Evolutionary conservation across 1,140 invertebrate genomes (phyloP), one percentile per base, ranked within the genome.

Genomic region (Lanistes nyassanus): DNA sequence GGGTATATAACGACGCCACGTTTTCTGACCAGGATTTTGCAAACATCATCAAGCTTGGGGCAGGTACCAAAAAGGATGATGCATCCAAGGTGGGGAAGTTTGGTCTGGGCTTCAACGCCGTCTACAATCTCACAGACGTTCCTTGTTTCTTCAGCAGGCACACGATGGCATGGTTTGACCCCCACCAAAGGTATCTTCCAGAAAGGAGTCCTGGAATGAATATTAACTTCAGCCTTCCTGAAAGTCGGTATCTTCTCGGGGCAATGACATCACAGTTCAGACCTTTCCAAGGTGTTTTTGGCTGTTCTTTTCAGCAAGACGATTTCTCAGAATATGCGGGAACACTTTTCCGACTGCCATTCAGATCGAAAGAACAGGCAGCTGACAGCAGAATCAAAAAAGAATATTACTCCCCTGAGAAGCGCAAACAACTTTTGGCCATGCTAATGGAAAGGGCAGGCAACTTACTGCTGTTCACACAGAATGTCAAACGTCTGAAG

Each of bases 11-110:
- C 75, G 84, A 86, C 77, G 78, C 86, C 31, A 82, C 85, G 26
- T 88, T 88, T 66, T 86, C 87, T 51, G 60, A 88, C 26, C 85
- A 84, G n/a, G 87, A 88, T 76, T 82, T 87, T 47, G 85, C 84
- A 36, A 86, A 84, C 70, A 86, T 88, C 74, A 80, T 77, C 37
- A 82, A 82, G 58, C 75, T 87, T 37, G 79, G 81, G 62, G 85
- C 83, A 55, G 84, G 79, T 42, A 86, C 85, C n/a, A 87, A 87
- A 76, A 66, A 76, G 68, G 62, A 70, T 21, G 74, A 83, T 21
- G 78, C 78, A 51, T 80, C 81, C 0, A 86, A 86, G 76, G 34
- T 86, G 81, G 69, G 60, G 26, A 60, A 47, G 39, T 74, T 74
- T 74, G 73, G 60, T 21, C 60, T 74, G 21, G 73, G 73, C 21